Percentiles rank a stretch among this genome's conserved stretches.
These are phyloP conservation scores for Champsocephalus gunnari DNA, from an alignment of 2,797 vertebrate genomes.

Conservation along the genomic window DNA sequence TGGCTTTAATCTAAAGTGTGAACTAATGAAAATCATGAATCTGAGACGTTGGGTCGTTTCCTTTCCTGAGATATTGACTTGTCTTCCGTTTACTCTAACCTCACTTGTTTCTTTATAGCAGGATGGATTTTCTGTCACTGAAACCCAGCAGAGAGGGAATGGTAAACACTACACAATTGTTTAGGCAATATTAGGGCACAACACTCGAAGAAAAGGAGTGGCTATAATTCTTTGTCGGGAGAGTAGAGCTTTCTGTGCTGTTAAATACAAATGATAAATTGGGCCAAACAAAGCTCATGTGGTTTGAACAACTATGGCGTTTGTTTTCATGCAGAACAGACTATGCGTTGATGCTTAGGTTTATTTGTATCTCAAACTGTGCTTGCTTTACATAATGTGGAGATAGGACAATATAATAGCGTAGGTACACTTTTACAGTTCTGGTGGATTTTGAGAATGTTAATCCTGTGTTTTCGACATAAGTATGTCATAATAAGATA, in stretches of 20 bases:
- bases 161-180: conserved; percentile 20
- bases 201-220: neutral
- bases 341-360: conserved; percentile 17
- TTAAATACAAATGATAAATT: conserved; percentile 32
- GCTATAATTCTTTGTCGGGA: neutral
- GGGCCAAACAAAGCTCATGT: conserved; percentile 5
- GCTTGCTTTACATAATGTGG: conserved; percentile 7
- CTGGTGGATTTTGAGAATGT: neutral
- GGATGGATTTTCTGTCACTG: conserved; percentile 28
- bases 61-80: conserved; percentile 21
- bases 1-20: conserved; percentile 39
- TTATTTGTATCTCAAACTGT: conserved; percentile 21
- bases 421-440: conserved; percentile 14
- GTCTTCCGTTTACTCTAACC: neutral
- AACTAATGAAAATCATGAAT: conserved; percentile 35
- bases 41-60: conserved; percentile 24
- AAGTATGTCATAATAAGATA: no score
- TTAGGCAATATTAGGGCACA: conserved; percentile 11
- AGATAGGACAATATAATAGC: neutral
- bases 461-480: no score
- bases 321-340: conserved; percentile 21
- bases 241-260: neutral
- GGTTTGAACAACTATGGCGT: conserved; percentile 12
- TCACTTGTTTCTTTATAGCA: conserved; percentile 13
- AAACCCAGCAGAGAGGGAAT: conserved; percentile 39